Evolutionary conservation across 2,797 vertebrate species (phyloP).

Genomic region (Eulemur rubriventer): DNA sequence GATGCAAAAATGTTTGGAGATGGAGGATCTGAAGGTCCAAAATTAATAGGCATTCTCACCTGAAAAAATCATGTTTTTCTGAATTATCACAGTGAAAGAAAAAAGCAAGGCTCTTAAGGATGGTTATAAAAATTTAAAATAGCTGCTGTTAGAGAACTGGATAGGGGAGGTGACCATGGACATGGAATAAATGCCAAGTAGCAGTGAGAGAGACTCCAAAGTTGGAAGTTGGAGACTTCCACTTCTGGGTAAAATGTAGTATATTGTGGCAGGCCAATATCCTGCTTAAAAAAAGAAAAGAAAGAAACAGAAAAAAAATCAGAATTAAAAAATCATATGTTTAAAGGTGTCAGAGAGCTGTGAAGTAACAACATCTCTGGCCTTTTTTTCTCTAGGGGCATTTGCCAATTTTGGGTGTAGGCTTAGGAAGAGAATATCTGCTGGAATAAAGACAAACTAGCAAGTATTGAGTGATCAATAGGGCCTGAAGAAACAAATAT

Average conservation of each 20-base stretch:
- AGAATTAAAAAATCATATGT: not conserved
- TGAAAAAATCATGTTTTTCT: not conserved
- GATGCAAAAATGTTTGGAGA: not conserved
- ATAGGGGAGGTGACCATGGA: not conserved
- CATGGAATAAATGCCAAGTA: not conserved
- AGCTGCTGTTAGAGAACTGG: not conserved
- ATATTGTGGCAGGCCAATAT: not conserved
- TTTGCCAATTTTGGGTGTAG: not conserved
- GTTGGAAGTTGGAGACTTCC: not conserved
- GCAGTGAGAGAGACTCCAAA: not conserved
- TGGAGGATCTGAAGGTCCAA: not conserved
- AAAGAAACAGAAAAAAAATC: too few species aligned
- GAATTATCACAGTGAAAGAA: not conserved
- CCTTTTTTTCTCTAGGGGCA: not conserved
- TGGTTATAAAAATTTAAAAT: not conserved
- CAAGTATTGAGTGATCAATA: not conserved
- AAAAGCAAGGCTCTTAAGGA: not conserved
- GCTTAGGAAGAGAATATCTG: not conserved
- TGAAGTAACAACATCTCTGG: not conserved
- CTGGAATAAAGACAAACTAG: not conserved
- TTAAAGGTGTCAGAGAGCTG: not conserved
- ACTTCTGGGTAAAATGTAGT: not conserved
- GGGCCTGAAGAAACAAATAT: not conserved
- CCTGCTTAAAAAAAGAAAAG: not conserved
- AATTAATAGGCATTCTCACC: not conserved